Evolutionary conservation across 2,888 invertebrate genomes (phyloP), one percentile per base, ranked within the genome.

Genomic region (Parnassius mnemosyne): DNA sequence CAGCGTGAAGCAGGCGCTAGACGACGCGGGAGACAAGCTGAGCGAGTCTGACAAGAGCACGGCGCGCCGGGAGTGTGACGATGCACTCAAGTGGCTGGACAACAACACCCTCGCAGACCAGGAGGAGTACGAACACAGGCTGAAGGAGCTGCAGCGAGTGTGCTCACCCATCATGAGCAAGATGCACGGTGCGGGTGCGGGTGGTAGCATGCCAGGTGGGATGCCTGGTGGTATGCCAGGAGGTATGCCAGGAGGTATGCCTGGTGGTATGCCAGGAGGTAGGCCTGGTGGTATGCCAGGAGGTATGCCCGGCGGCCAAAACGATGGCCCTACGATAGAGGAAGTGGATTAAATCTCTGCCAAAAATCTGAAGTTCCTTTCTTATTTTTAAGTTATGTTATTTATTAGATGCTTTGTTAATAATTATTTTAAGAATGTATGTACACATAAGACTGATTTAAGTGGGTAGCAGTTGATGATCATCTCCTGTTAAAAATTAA

Each of bases 1-100:
- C 83, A 92, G 93, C 67, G 94, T 94, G 61, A 94, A 16, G 12
- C 52, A 34, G 34, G 52, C 52, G 52, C 11, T 25, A 34, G 53
- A 34, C 7, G 34, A 34, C 34, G 34, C 34, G 34, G 34, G 34
- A 34, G 34, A 34, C 5, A 34, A 34, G 34, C 34, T 34, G 34
- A 34, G 34, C 34, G 34, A 34, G 34, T 34, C 34, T 34, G 34
- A 34, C 5, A 34, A 34, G 34, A 34, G 34, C 34, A 34, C 34
- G 34, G 34, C 34, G 34, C 34, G 34, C 34, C 34, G 34, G 34
- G 34, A 34, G 34, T 34, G 34, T 34, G 34, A 34, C 34, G 34
- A 34, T 5, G 34, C 34, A 34, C 34, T 34, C 34, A 34, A 34
- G 34, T 34, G 34, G 34, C 34, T 34, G 7, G 34, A 34, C 34